phyloP scores from a whole-genome alignment of 2,113 vertebrate species.

The Etia nguti region DNA sequence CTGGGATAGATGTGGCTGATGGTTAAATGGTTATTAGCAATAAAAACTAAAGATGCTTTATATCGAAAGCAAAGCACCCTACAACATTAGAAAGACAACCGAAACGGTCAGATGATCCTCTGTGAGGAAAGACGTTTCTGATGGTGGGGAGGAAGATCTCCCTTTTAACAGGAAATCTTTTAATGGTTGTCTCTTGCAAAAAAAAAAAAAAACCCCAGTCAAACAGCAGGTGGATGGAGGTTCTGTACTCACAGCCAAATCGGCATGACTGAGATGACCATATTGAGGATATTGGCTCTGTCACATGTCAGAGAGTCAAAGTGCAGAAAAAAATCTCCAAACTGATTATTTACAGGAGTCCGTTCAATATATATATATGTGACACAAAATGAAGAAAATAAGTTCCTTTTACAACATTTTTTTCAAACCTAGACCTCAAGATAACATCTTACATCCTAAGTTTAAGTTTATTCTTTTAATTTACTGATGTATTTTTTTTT shows the following conservation, averaged over 20 bases:
- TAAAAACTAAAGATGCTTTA: neutral
- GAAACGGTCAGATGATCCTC: accelerated
- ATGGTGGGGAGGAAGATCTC: neutral
- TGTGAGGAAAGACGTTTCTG: neutral
- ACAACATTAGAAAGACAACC: neutral
- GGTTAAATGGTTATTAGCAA: neutral
- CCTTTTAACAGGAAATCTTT: neutral
- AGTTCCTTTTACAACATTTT: neutral
- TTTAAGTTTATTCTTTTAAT: neutral
- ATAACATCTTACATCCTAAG: neutral
- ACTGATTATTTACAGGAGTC: accelerated
- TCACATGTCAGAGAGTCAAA: neutral
- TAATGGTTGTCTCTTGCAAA: neutral
- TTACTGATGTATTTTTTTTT: no score
- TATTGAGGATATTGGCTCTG: neutral
- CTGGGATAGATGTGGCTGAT: accelerated
- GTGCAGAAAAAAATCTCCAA: neutral
- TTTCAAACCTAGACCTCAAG: neutral
- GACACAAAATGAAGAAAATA: neutral
- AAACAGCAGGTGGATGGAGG: neutral
- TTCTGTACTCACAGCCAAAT: neutral
- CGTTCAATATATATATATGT: accelerated
- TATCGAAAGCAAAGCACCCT: neutral
- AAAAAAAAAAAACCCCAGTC: neutral
- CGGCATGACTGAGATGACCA: neutral